Conservation (phyloP, 2,888 invertebrate species). For the Volucella bombylans region DNA sequence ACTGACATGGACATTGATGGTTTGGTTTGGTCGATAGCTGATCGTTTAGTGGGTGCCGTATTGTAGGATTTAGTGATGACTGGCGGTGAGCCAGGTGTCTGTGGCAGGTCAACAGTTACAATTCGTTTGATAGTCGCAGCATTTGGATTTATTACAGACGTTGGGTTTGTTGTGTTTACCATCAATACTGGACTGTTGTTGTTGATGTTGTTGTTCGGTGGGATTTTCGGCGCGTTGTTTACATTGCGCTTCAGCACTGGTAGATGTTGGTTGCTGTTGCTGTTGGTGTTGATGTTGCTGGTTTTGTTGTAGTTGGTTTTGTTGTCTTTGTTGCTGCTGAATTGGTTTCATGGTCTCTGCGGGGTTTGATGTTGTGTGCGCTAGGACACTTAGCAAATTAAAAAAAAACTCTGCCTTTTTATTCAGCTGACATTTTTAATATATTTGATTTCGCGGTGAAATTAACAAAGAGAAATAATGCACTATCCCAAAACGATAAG, state of each 20-base stretch:
- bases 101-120: conserved; percentile 55
- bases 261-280: not conserved
- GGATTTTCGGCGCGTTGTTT: not conserved
- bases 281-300: too few relatives aligned
- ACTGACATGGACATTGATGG: conserved; percentile 54
- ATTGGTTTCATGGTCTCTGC: conserved; percentile 11
- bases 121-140: conserved; percentile 45
- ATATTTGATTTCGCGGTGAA: too few relatives aligned
- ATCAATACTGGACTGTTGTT: not conserved
- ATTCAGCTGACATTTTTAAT: too few relatives aligned
- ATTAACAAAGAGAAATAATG: too few relatives aligned
- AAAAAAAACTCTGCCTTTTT: too few relatives aligned
- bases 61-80: conserved; percentile 41
- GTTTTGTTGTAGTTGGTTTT: too few relatives aligned
- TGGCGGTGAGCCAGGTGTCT: conserved; percentile 45
- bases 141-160: conserved; percentile 1
- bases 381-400: too few relatives aligned
- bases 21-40: conserved; percentile 12
- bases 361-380: not conserved
- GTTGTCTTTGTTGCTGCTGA: conserved; percentile 6
- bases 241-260: conserved; percentile 34
- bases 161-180: conserved; percentile 15
- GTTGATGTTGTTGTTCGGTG: not conserved
- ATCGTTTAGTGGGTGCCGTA: conserved; percentile 11
- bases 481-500: too few relatives aligned